These are phyloP conservation scores for Ptilorrhoa leucosticta DNA, from an alignment of 2,113 vertebrate genomes.

Conservation along the genomic window DNA sequence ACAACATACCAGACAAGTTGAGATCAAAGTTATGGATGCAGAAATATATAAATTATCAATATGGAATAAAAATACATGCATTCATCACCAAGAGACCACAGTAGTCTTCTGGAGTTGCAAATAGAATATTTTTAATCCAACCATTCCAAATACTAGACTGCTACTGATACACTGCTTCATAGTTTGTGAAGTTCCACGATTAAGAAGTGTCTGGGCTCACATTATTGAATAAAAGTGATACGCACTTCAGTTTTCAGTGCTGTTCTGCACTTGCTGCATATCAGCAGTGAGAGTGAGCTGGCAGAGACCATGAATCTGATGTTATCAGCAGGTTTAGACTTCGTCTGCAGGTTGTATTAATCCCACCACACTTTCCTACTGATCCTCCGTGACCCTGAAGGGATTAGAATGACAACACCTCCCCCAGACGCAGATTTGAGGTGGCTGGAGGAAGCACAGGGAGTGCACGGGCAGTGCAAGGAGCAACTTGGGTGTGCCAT, in stretches of 20 bases:
- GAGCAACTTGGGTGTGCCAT: neutral
- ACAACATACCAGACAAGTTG: neutral
- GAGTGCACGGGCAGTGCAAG: neutral
- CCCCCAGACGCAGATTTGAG: neutral
- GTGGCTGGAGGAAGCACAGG: neutral
- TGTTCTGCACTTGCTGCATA: neutral
- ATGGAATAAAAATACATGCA: neutral
- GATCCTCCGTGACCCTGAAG: neutral
- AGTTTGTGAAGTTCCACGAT: neutral
- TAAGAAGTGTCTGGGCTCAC: neutral
- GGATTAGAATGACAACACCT: neutral
- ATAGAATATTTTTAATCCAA: neutral
- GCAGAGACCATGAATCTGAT: neutral
- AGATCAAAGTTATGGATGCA: neutral
- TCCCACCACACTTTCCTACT: neutral
- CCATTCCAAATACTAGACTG: neutral
- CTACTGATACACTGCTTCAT: neutral
- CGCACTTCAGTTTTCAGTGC: neutral
- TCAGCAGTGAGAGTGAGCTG: neutral
- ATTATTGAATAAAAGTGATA: neutral
- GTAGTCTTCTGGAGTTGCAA: neutral
- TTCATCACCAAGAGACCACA: neutral
- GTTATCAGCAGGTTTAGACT: neutral
- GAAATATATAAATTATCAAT: neutral
- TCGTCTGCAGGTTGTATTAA: neutral